phyloP scores from a whole-genome alignment of 2,113 vertebrate genomes.

The Campylomormyrus numenius region DNA sequence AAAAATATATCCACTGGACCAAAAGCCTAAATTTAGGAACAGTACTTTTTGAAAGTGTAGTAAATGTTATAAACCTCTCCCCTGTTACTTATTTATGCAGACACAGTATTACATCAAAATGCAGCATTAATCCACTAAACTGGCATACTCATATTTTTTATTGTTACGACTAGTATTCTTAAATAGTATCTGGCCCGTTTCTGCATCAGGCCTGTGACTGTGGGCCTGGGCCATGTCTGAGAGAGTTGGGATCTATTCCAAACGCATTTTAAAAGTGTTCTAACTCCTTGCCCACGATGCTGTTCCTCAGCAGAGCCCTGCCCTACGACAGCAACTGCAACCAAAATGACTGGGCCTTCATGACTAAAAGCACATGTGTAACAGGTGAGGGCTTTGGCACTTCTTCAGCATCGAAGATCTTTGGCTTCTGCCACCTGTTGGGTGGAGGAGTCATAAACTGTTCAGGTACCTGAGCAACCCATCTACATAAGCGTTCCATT shows the following conservation, averaged over 20 bases:
- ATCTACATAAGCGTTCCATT: background rate
- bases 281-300: background rate
- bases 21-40: background rate
- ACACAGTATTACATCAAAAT: background rate
- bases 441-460: background rate
- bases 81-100: background rate
- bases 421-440: background rate
- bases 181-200: background rate
- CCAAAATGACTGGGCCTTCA: background rate
- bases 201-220: background rate
- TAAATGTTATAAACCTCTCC: background rate
- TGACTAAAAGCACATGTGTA: background rate
- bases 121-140: background rate
- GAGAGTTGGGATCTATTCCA: background rate
- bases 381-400: background rate
- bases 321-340: background rate
- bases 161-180: background rate
- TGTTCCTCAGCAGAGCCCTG: background rate
- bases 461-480: background rate
- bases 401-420: background rate
- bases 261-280: background rate
- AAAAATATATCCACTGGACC: background rate
- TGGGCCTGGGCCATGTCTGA: background rate
- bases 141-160: background rate
- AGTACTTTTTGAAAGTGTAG: background rate